Conservation (phyloP, 1,140 invertebrate species). For the Drosophila ohnishii region DNA sequence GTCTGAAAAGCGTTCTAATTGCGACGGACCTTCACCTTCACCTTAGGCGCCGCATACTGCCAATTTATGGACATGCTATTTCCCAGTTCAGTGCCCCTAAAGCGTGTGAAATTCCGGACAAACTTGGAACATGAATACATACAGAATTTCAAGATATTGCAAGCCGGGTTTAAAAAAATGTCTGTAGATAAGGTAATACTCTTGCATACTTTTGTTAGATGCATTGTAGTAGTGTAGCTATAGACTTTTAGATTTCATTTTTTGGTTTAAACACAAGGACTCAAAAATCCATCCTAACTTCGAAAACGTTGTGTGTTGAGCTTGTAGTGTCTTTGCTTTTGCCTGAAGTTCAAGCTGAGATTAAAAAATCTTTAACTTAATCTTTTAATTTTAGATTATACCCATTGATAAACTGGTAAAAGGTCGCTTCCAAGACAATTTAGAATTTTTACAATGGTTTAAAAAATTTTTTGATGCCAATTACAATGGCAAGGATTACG, state of each 20-base stretch:
- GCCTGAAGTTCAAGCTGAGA: too few relatives aligned
- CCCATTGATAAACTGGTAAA: constrained; percentile 98
- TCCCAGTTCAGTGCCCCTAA: constrained; percentile 94
- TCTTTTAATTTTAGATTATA: constrained; percentile 86
- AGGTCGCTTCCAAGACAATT: constrained; percentile 99
- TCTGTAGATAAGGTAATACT: constrained; percentile 94
- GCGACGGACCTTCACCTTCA: not conserved
- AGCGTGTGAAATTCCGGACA: constrained; percentile 98
- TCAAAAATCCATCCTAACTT: too few relatives aligned
- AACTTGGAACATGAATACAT: constrained; percentile 99
- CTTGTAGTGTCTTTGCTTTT: too few relatives aligned
- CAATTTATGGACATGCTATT: constrained; percentile 99
- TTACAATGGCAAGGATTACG: constrained; percentile 3
- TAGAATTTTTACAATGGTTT: constrained; percentile 99
- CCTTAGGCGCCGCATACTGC: constrained; percentile 92
- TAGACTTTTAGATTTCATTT: too few relatives aligned
- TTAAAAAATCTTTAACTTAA: too few relatives aligned
- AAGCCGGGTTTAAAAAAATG: constrained; percentile 98
- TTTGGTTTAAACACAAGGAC: too few relatives aligned
- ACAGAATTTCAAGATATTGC: constrained; percentile 99
- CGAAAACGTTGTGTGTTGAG: too few relatives aligned
- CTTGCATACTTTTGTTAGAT: too few relatives aligned
- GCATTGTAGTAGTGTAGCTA: too few relatives aligned
- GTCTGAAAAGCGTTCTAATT: not conserved
- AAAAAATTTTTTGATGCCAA: constrained; percentile 88